Evolutionary conservation across 2,888 invertebrate genomes (phyloP), one percentile per base, ranked within the genome.

Genomic region (Trissolcus japonicus): DNA sequence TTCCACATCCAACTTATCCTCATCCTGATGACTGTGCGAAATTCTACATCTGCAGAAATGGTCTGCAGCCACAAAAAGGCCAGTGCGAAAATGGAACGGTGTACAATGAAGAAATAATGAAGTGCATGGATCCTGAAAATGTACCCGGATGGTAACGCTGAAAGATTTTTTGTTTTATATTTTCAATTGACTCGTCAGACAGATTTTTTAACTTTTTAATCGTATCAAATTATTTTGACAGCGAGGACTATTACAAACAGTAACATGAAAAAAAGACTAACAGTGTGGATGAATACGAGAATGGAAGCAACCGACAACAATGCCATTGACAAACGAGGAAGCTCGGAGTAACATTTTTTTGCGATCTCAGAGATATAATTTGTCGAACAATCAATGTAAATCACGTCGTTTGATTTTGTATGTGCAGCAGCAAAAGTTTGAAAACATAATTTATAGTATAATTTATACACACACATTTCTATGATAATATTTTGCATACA

Each of bases 11-110:
- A 0, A 94, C 94, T 0, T 95, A 92, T 90, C 92, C 95, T 1
- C 94, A 95, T 89, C 94, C 94, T 0, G 93, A 94, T 21, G 95
- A 95, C 87, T 95, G 95, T 86, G 93, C 93, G 85, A 95, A 94
- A 86, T 95, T 95, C 90, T 95, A 94, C 90, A 95, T 95, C 83
- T 95, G 95, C 89, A 91, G 94, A 79, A 94, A 94, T 83, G 94
- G 94, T 0, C 91, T 94, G 2, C 92, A 92, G 82, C 95, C 95
- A 0, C 94, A 95, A 86, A 93, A 93, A 84, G 94, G 94, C 6
- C 93, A 93, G 82, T 95, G 95, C 85, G 91, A 93, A 0, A 90
- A 91, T 0, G 94, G 94, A 48, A 92, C 92, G 63, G 95, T 95
- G 54, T 96, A 95, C 90, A 95, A 95, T 83, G 94, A 95, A 80